Evolutionary conservation across 2,797 vertebrate species (phyloP), one percentile per base, ranked within the genome.

Genomic region (Rachycentron canadum): DNA sequence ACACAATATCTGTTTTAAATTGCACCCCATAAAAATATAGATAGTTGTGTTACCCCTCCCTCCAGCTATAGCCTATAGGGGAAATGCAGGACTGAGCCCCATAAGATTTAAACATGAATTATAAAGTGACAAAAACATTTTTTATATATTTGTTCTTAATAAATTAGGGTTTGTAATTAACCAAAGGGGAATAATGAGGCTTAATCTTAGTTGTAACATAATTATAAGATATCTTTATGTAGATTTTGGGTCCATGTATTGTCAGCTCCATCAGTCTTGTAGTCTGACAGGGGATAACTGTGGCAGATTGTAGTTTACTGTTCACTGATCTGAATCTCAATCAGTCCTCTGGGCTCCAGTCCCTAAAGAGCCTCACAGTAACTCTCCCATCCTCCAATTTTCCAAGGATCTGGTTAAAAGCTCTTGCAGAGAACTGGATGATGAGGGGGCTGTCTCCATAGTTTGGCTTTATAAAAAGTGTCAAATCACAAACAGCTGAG

Each of bases 291-390:
- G 58, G 79, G 53, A 76, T 1, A 32, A 7, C 13, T 0, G 34
- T 65, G 78, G 43, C 83, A 89, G 86, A 67, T 69, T 81, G 70
- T 70, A 53, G 53, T 87, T 89, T 40, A 38, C 84, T 76, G 90
- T 80, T 91, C 90, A 85, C 40, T 88, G 86, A 71, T 23, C 76
- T 84, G 85, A 62, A 83, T 88, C 86, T 64, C 32, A 69, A 56
- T 65, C 38, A 60, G 34, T 81, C 83, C 74, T 71, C 57, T 55
- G 77, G 41, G 87, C 58, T 72, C 36, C 30, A 1, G 38, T 71
- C 68, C 73, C 64, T 47, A 6, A 38, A 38, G 75, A 45, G 25
- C 47, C 65, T 57, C 50, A 70, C 59, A 58, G 41, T 7, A 23
- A 47, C 8, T 68, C 60, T 70, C 43, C 3, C 7, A 3, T 47